A percentile compares a stretch with the other conserved stretches of the same genome.
Conservation (phyloP, 2,797 vertebrate genomes). For the Delichon dasypus region DNA sequence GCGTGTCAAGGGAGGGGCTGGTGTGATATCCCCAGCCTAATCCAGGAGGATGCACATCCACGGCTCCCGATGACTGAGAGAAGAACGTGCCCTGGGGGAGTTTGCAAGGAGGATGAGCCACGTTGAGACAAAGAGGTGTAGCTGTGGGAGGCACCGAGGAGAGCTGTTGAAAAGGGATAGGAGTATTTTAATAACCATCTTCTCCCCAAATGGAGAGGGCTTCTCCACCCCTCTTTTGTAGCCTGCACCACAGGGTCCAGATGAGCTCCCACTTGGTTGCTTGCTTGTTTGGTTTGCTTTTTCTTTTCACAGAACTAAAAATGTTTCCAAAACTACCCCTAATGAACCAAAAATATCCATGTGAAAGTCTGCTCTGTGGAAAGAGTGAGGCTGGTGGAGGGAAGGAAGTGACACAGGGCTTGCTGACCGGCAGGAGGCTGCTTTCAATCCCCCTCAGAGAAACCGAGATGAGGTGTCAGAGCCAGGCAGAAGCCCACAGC, state of each 20-base stretch:
- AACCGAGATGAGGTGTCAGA: background rate
- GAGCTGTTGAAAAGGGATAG: background rate
- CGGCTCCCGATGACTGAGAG: background rate
- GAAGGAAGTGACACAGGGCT: slow-evolving; percentile 76
- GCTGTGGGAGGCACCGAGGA: background rate
- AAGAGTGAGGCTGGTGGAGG: slow-evolving; percentile 67
- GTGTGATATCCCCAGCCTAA: background rate
- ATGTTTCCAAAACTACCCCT: slow-evolving; percentile 56
- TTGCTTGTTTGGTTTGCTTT: background rate
- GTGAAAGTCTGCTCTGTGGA: slow-evolving; percentile 69
- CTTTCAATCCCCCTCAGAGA: slow-evolving; percentile 33
- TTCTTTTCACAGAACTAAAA: background rate
- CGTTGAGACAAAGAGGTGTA: background rate
- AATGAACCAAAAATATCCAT: slow-evolving; percentile 64
- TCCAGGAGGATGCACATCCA: background rate
- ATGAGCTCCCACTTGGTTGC: background rate
- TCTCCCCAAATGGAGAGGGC: background rate
- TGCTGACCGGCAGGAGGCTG: slow-evolving; percentile 48
- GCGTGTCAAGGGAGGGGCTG: background rate
- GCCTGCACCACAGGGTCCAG: slow-evolving; percentile 8
- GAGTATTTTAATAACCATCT: background rate
- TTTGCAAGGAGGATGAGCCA: background rate
- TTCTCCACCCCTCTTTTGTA: background rate
- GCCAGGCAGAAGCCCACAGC: background rate
- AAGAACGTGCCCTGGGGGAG: background rate